Evolutionary conservation across 2,797 vertebrate genomes (phyloP).

Genomic region (Syngnathus rostellatus): DNA sequence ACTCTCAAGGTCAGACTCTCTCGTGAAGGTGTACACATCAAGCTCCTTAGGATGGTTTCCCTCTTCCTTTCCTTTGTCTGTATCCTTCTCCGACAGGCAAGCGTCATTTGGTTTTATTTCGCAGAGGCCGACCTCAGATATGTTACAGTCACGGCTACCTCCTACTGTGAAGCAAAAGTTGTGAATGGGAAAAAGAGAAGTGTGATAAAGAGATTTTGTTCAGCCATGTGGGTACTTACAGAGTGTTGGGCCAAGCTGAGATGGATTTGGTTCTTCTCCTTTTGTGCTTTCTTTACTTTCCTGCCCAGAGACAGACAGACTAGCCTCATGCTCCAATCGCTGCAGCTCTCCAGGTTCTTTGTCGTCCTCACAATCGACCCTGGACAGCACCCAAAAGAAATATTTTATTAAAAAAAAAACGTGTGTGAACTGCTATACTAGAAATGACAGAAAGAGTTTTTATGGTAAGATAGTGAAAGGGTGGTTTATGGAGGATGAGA

Average conservation of each 20-base stretch:
- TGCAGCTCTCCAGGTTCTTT: conserved; percentile 37
- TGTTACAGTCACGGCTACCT: conserved; percentile 49
- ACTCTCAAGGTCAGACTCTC: conserved; percentile 72
- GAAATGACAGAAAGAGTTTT: too few species aligned
- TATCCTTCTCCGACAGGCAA: conserved; percentile 50
- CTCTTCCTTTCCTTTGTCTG: conserved; percentile 24
- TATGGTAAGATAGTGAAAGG: too few species aligned
- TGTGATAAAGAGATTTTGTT: conserved; percentile 15
- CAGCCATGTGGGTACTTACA: conserved; percentile 39
- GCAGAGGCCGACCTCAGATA: conserved; percentile 48
- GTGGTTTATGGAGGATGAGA: too few species aligned
- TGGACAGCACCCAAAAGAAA: conserved; percentile 43
- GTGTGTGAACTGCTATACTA: too few species aligned
- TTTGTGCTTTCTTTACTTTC: conserved; percentile 43
- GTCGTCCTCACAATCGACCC: conserved; percentile 45
- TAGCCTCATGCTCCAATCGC: conserved; percentile 24
- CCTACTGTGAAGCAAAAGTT: conserved; percentile 48
- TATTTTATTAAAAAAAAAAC: too few species aligned
- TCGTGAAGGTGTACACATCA: conserved; percentile 72
- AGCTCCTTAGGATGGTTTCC: conserved; percentile 34
- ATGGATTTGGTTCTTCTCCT: conserved; percentile 47
- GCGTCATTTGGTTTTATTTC: conserved; percentile 62
- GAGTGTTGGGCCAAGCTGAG: conserved; percentile 46
- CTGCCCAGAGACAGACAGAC: conserved; percentile 27
- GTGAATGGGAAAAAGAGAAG: conserved; percentile 20